Evolutionary conservation across 2,113 vertebrate genomes (phyloP).

Genomic region (Etia nguti): DNA sequence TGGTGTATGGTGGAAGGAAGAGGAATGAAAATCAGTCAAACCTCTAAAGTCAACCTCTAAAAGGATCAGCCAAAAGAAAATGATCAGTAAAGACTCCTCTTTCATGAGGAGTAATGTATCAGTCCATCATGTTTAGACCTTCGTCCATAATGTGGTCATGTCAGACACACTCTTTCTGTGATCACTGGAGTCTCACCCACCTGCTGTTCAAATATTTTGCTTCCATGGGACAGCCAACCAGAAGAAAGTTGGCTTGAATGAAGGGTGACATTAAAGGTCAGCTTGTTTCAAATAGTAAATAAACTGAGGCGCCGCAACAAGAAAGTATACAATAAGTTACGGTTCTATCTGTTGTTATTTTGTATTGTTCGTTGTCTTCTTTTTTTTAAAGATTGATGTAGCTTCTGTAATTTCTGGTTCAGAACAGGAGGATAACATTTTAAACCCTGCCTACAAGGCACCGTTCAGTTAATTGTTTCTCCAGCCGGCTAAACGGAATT

Average conservation of each 20-base stretch:
- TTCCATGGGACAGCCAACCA: not conserved
- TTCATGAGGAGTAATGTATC: not conserved
- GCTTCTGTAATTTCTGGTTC: not conserved
- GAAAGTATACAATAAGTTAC: fast-evolving
- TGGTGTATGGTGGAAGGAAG: fast-evolving
- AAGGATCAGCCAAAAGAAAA: not conserved
- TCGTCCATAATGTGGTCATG: not conserved
- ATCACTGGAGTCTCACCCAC: not conserved
- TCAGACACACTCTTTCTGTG: not conserved
- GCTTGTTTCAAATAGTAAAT: not conserved
- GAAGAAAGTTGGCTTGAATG: not conserved
- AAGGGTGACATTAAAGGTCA: not conserved
- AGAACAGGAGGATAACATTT: not conserved
- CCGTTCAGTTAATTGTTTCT: not conserved
- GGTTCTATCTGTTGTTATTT: not conserved
- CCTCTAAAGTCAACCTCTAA: too few species aligned
- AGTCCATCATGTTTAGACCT: not conserved
- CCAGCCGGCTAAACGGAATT: not conserved
- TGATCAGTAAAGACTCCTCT: not conserved
- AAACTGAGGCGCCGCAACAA: not conserved
- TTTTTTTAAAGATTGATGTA: not conserved
- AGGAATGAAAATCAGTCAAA: not conserved
- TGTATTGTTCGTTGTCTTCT: not conserved
- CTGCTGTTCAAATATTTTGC: not conserved
- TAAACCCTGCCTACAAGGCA: not conserved